Conservation (phyloP, 1,140 invertebrate species). For the Pogonus chalceus region DNA sequence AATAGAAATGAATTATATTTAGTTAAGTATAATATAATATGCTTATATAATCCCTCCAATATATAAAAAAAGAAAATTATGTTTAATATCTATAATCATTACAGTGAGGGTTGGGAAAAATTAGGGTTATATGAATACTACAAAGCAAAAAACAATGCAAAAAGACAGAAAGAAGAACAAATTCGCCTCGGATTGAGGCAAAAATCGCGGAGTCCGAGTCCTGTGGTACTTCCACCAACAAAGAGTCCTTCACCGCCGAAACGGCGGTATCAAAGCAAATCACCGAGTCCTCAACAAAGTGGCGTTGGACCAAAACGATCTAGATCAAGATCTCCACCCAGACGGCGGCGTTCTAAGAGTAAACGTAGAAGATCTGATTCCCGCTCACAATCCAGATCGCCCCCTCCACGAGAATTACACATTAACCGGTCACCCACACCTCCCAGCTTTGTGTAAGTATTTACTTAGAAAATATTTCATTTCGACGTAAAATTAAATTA, state of each 20-base stretch:
- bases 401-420: slow-evolving; percentile 30
- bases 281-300: slow-evolving; percentile 21
- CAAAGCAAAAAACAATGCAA: slow-evolving; percentile 85
- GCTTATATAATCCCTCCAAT: no score
- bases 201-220: slow-evolving; percentile 63
- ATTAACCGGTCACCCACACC: slow-evolving; percentile 60
- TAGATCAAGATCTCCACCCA: neutral
- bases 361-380: slow-evolving; percentile 39
- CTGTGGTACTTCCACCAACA: slow-evolving; percentile 50
- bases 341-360: slow-evolving; percentile 9
- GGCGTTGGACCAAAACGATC: neutral
- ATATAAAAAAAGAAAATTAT: slow-evolving; percentile 17
- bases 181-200: slow-evolving; percentile 57
- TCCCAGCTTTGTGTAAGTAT: slow-evolving; percentile 64
- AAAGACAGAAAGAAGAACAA: slow-evolving; percentile 81
- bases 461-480: neutral
- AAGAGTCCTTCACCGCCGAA: slow-evolving; percentile 63
- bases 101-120: slow-evolving; percentile 95
- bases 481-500: neutral
- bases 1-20: no score
- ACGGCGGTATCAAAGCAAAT: slow-evolving; percentile 59
- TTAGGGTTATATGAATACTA: slow-evolving; percentile 95
- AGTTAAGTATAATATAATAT: no score
- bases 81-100: slow-evolving; percentile 24
- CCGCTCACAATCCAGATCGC: slow-evolving; percentile 43